Evolutionary conservation across 2,113 vertebrate species (phyloP).

Genomic region (Microtus ochrogaster): DNA sequence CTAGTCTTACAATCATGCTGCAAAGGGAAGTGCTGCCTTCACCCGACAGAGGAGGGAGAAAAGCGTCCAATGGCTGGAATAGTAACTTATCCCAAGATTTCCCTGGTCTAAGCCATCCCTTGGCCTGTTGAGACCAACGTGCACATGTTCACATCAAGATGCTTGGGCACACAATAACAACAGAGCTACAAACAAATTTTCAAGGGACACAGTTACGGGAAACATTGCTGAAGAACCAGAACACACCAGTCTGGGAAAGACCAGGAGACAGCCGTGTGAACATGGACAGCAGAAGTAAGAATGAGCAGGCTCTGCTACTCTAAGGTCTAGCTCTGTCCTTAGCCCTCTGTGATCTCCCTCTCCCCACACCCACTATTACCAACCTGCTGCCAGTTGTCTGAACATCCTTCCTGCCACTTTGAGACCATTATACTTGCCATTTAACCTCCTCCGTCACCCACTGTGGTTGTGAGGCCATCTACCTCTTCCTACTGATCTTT

Average conservation of each 20-base stretch:
- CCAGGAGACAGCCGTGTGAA: neutral
- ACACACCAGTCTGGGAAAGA: neutral
- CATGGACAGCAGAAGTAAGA: neutral
- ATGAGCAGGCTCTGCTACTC: neutral
- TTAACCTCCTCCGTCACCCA: neutral
- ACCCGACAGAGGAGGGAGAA: neutral
- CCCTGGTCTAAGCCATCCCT: too few species aligned
- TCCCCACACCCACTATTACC: neutral
- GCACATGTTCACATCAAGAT: neutral
- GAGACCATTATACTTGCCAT: neutral
- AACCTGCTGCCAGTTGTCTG: neutral
- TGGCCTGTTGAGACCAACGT: neutral
- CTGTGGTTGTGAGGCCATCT: neutral
- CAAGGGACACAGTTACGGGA: neutral
- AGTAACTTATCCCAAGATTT: neutral
- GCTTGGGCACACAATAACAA: neutral
- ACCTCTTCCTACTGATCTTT: neutral
- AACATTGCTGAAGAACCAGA: neutral
- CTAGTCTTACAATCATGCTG: neutral
- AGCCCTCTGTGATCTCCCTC: accelerated
- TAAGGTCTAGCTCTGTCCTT: neutral
- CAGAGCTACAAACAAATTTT: neutral
- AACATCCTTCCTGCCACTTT: neutral
- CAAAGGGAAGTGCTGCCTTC: neutral
- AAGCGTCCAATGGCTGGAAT: neutral